Evolutionary conservation across 2,113 vertebrate species (phyloP), one percentile per base, ranked within the genome.

Genomic region (Octodon degus): DNA sequence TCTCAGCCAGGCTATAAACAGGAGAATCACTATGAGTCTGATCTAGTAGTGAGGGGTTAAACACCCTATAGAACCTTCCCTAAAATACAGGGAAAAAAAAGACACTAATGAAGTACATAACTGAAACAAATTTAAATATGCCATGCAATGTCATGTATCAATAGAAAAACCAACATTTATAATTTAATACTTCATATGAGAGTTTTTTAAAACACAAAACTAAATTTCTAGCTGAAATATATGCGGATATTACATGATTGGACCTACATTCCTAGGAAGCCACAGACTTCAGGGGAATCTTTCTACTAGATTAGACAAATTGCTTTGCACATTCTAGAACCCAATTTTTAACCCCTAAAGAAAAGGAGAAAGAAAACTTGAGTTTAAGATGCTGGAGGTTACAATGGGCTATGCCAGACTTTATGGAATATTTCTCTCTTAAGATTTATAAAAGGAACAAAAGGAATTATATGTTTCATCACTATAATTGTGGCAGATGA

Each of bases 341-440:
- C 5, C 74, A 17, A 37, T 17, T 84, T 84, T 50, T 72, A 62
- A 60, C 5, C 58, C 19, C 30, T 76, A 7, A 67, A 90, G 20
- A 70, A 94, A 58, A 79, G 67, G 43, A 93, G 14, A 9, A 94
- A 86, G 47, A 90, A 91, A 91, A 93, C 50, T 2, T 58, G 76
- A 30, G 76, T 77, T 70, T 10, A 81, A 62, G 6, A 20, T 89
- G 17, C 13, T 76, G 91, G 81, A 7, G 1, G 11, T 47, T 82
- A 83, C 65, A 70, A 70, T 0, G 82, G 43, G 1, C n/a, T 68
- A 81, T 19, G 43, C 20, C 50, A 91, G 9, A 2, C 60, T 68
- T 74, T 89, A 55, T 30, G 24, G 19, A 81, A 62, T 95, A 68
- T 70, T 95, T 86, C n/a, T 83, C 62, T 83, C 79, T 93, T 92